These are phyloP conservation scores for Archegozetes longisetosus DNA, from an alignment of 1,140 invertebrate genomes.

Conservation along the genomic window DNA sequence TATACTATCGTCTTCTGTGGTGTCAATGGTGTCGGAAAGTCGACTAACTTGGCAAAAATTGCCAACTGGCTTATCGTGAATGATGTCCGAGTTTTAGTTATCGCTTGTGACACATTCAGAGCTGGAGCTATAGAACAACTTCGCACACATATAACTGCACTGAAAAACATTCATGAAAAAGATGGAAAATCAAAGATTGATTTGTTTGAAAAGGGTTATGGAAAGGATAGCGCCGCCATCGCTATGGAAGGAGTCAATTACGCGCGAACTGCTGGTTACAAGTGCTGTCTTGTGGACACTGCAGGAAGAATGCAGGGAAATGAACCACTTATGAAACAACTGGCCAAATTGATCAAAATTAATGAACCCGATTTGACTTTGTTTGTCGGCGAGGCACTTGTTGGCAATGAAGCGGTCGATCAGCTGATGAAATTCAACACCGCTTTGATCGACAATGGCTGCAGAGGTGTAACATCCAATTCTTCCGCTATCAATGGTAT, in stretches of 20 bases:
- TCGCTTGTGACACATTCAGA: conserved; percentile 97
- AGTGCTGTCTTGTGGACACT: conserved; percentile 91
- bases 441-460: conserved; percentile 41
- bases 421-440: conserved; percentile 98
- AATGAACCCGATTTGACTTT: conserved; percentile 95
- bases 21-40: conserved; percentile 99
- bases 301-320: conserved; percentile 99
- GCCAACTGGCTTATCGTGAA: conserved; percentile 99
- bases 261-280: conserved; percentile 53
- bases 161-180: conserved; percentile 68
- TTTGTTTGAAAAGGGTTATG: conserved; percentile 84
- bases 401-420: conserved; percentile 99
- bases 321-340: conserved; percentile 89
- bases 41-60: conserved; percentile 98
- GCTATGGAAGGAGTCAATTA: conserved; percentile 90
- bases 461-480: conserved; percentile 7
- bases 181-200: conserved; percentile 60
- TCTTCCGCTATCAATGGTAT: conserved; percentile 39
- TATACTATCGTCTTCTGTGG: conserved; percentile 97
- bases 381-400: conserved; percentile 96
- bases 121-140: conserved; percentile 98
- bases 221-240: conserved; percentile 95
- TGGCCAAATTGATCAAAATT: conserved; percentile 72
- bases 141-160: conserved; percentile 78
- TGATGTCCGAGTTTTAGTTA: conserved; percentile 84